phyloP scores from a whole-genome alignment of 2,888 invertebrate genomes.

The Drosophila melanosoma region DNA sequence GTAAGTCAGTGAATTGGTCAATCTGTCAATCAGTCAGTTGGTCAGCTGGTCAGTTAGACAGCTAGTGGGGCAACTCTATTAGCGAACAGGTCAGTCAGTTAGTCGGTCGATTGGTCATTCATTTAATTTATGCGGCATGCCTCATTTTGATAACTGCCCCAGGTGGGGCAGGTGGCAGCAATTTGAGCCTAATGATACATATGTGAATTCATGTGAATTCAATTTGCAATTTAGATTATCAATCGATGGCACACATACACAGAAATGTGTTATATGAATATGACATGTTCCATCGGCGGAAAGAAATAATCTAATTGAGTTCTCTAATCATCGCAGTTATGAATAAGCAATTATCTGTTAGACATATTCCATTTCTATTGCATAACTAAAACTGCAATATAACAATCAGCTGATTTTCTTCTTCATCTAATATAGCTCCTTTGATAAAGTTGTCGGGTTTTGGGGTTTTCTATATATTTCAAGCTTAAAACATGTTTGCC shows the following conservation, averaged over 20 bases:
- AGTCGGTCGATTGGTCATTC: constrained; percentile 35
- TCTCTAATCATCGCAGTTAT: not conserved
- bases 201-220: constrained; percentile 29
- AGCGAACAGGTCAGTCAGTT: constrained; percentile 16
- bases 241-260: not conserved
- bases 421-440: too few species aligned
- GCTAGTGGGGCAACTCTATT: constrained; percentile 25
- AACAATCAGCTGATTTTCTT: too few species aligned
- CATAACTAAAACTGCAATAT: not conserved
- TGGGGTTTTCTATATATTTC: not conserved
- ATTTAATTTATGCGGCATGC: constrained; percentile 74
- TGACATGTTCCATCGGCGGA: constrained; percentile 9
- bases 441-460: too few species aligned
- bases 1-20: constrained; percentile 26
- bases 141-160: constrained; percentile 63
- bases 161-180: constrained; percentile 26
- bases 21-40: constrained; percentile 18
- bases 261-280: too few species aligned
- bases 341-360: not conserved
- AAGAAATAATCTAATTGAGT: constrained; percentile 5
- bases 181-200: constrained; percentile 42
- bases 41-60: constrained; percentile 16
- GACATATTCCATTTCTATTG: not conserved
- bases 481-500: not conserved
- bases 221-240: constrained; percentile 64